Conservation (phyloP, 2,888 invertebrate species). For the Trichacis sp. region DNA sequence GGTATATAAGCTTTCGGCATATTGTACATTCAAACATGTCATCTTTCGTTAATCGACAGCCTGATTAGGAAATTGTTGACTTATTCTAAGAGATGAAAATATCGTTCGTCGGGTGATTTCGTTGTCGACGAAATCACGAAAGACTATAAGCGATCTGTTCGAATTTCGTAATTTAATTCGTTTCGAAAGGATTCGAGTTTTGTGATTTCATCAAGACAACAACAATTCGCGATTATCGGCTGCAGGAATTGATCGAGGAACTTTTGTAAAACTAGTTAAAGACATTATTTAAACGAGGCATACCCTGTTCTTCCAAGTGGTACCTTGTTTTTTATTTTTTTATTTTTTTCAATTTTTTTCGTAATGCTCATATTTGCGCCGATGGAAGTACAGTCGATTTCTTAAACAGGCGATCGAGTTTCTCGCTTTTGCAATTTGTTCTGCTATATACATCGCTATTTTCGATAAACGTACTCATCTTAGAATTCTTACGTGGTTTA, state of each 20-base stretch:
- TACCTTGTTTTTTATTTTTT: constrained; percentile 24
- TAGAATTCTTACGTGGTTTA: constrained; percentile 45
- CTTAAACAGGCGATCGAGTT: constrained; percentile 56
- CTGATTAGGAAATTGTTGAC: constrained; percentile 53
- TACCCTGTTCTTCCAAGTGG: constrained; percentile 44
- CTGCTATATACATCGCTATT: constrained; percentile 14
- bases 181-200: not conserved
- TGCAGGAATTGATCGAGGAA: constrained; percentile 36
- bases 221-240: constrained; percentile 12
- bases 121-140: not conserved
- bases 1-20: constrained; percentile 56
- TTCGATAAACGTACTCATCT: constrained; percentile 49
- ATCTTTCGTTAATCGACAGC: constrained; percentile 52
- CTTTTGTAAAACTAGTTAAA: constrained; percentile 38
- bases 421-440: constrained; percentile 28
- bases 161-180: not conserved
- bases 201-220: constrained; percentile 9
- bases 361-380: too few species aligned
- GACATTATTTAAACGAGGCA: constrained; percentile 40
- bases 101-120: not conserved
- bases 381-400: constrained; percentile 44
- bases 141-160: not conserved
- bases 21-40: constrained; percentile 45
- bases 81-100: not conserved
- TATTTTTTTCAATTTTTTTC: too few species aligned